Conservation (phyloP, 2,113 vertebrate genomes). For the Uria lomvia region DNA sequence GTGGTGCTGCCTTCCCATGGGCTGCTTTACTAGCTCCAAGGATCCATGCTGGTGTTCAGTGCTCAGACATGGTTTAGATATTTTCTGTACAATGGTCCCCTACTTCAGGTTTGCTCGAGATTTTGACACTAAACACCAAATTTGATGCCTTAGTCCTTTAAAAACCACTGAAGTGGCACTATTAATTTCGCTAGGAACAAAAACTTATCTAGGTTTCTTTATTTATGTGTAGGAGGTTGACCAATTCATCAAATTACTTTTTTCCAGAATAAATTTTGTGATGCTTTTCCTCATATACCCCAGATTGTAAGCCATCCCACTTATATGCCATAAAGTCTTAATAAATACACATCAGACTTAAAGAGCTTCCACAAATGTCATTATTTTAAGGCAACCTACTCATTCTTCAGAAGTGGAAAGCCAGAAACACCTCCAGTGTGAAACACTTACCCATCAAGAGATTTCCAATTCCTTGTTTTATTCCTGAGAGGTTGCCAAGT, state of each 20-base stretch:
- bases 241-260: not conserved
- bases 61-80: not conserved
- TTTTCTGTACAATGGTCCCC: not conserved
- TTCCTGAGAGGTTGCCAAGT: not conserved
- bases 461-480: constrained; percentile 6
- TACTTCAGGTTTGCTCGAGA: not conserved
- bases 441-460: not conserved
- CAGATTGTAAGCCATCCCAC: not conserved
- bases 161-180: not conserved
- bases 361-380: not conserved
- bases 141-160: not conserved
- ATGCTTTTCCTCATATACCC: not conserved
- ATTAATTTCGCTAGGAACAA: not conserved
- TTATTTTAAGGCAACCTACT: constrained; percentile 28
- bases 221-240: not conserved
- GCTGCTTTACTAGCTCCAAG: not conserved
- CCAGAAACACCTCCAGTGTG: not conserved
- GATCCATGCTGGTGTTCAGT: not conserved
- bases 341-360: not conserved
- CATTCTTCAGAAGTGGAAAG: constrained; percentile 5
- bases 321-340: not conserved
- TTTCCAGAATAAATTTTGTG: not conserved
- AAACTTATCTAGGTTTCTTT: not conserved
- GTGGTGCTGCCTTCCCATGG: not conserved
- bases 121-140: not conserved